A percentile compares a stretch with the other conserved stretches of the same genome.
phyloP scores from a whole-genome alignment of 2,113 vertebrate species.

The Hydrochoerus hydrochaeris region DNA sequence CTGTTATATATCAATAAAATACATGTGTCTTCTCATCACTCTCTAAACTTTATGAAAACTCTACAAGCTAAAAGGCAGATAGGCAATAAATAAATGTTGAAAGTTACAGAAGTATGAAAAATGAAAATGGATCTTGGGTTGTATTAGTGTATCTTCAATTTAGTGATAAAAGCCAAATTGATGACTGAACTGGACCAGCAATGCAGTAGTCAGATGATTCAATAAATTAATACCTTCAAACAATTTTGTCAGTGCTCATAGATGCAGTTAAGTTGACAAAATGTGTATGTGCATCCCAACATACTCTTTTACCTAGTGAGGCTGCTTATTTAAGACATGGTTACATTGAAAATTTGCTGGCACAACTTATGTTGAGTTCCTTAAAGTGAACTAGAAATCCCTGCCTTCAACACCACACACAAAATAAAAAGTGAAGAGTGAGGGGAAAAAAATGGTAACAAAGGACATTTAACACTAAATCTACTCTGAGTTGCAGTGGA shows the following conservation, averaged over 20 bases:
- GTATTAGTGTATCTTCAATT: not conserved
- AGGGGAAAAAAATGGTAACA: not conserved
- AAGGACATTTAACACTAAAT: not conserved
- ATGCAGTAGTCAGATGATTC: not conserved
- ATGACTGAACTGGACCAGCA: not conserved
- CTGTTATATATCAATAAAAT: not conserved
- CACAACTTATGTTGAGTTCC: not conserved
- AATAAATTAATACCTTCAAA: not conserved
- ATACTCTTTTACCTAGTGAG: not conserved
- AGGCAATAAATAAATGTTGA: not conserved
- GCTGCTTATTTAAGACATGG: not conserved
- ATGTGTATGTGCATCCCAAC: not conserved
- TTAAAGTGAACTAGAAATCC: not conserved
- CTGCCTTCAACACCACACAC: not conserved
- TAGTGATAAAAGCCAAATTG: not conserved
- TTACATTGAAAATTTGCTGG: not conserved
- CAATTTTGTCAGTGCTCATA: not conserved
- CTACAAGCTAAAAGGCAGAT: not conserved
- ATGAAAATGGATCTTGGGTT: not conserved
- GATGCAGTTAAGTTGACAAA: not conserved
- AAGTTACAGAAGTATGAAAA: conserved; percentile 2
- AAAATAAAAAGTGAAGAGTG: not conserved
- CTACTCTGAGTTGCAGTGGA: not conserved
- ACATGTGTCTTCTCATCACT: not conserved
- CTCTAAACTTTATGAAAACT: not conserved